phyloP scores from a whole-genome alignment of 1,140 invertebrate genomes.

The Caenorhabditis brenneri region DNA sequence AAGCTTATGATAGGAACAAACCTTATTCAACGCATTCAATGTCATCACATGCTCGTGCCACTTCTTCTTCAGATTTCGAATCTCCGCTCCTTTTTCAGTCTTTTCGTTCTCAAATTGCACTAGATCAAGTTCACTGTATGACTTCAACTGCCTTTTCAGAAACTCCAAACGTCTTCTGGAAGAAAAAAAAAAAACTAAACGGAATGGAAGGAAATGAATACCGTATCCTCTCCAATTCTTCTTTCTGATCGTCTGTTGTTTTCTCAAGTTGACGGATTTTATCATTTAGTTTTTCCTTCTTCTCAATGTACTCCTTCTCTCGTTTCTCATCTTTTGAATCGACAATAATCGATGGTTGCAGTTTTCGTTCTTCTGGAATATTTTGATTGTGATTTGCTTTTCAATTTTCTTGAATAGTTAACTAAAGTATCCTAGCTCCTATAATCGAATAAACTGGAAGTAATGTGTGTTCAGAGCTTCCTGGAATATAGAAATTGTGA shows the following conservation, averaged over 20 bases:
- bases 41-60: no score
- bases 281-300: neutral
- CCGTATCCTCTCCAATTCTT: neutral
- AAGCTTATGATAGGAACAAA: no score
- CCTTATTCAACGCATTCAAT: no score
- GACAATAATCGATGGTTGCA: neutral
- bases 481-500: no score
- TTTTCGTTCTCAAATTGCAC: slow-evolving; percentile 14
- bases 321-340: slow-evolving; percentile 31
- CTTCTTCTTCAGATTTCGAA: no score
- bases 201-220: neutral
- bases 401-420: no score
- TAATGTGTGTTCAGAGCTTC: no score
- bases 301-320: neutral
- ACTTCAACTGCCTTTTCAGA: neutral
- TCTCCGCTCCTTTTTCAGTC: no score
- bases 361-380: neutral
- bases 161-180: slow-evolving; percentile 2
- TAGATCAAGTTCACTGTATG: neutral
- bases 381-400: neutral
- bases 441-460: no score
- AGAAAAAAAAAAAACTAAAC: neutral
- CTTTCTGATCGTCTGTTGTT: neutral
- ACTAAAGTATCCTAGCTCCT: no score
- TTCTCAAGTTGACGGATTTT: neutral